Evolutionary conservation across 2,113 vertebrate genomes (phyloP), one percentile per base, ranked within the genome.

Genomic region (Otus sunia): DNA sequence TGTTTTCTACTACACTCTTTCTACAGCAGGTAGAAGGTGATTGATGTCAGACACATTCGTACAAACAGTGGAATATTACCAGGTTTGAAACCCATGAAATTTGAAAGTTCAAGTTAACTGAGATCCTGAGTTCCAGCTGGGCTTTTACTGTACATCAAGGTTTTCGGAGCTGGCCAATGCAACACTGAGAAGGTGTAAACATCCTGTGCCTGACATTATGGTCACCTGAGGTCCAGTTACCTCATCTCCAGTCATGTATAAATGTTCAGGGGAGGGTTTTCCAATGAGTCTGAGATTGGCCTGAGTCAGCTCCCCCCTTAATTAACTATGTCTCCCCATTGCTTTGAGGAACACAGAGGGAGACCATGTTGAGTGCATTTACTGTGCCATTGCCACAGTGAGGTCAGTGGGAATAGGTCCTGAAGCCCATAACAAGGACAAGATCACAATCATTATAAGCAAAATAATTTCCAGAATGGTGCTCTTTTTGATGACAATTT

Each of bases 121-220:
- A 27, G 30, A 72, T 52, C 34, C 34, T 87, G 50, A 43, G 26
- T 84, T 78, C 71, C 19, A 85, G 25, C 34, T 60, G 32, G 3
- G 52, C 30, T 75, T 86, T 55, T 19, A 25, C 17, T 9, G 20
- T 21, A 10, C 45, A 47, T 47, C 0, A 0, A n/a, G 5, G 21
- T 20, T 62, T 37, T 76, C 55, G 11, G 14, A 39, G 21, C 60
- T 88, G 79, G 43, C 23, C 49, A 43, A 1, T 6, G 52, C 12
- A 37, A 7, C 5, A 7, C 43, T 47, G 37, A 78, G 50, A 26
- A 75, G 64, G 15, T 86, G 39, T 23, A 37, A 76, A 88, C 12
- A 88, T 49, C 30, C 49, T 63, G 39, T 74, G 62, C 11, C 37
- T 67, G 52, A 15, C 30, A 12, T 43, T 59, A 41, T 7, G 11